These are phyloP conservation scores for Takifugu rubripes DNA, from an alignment of 2,797 vertebrate genomes.

Conservation along the genomic window DNA sequence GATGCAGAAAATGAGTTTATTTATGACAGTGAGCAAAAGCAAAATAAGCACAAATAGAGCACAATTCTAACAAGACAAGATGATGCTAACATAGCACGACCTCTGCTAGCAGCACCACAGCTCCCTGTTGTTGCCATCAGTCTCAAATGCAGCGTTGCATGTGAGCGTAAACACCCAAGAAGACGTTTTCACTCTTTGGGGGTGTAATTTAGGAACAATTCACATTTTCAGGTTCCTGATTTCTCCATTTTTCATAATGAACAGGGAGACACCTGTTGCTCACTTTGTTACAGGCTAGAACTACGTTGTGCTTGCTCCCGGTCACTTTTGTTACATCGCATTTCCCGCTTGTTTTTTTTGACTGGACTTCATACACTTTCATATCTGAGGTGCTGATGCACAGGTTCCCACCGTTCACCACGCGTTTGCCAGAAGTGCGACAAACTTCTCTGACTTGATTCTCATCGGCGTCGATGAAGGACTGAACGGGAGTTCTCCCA, in stretches of 20 bases:
- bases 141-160: no score
- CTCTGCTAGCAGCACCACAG: no score
- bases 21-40: background rate
- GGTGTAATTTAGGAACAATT: no score
- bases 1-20: background rate
- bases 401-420: background rate
- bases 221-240: background rate
- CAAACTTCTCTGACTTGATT: background rate
- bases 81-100: background rate
- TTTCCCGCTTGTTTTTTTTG: background rate
- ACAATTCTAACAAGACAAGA: background rate
- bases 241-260: background rate
- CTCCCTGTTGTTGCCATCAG: no score
- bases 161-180: no score
- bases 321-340: background rate
- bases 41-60: background rate
- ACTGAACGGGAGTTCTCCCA: background rate
- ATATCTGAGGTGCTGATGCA: constrained; percentile 1
- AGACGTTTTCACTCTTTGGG: no score
- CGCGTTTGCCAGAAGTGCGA: background rate
- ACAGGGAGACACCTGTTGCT: background rate
- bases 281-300: background rate
- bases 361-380: background rate
- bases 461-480: background rate
- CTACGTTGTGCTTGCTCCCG: background rate